Conservation (phyloP, 2,888 invertebrate species). For the Colostygia pectinataria region DNA sequence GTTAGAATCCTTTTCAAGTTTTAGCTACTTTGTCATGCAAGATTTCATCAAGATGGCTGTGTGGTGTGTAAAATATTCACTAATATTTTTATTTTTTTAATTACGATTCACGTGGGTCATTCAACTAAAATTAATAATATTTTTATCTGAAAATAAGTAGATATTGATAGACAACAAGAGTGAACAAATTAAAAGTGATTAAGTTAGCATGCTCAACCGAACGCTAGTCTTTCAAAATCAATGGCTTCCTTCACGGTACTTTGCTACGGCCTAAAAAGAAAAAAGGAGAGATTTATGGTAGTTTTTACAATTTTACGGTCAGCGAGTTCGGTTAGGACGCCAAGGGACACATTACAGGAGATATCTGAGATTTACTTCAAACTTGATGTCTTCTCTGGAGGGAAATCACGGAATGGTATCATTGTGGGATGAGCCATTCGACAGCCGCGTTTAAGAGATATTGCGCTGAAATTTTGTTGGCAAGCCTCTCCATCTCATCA, state of each 20-base stretch:
- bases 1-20: too few relatives aligned
- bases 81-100: too few relatives aligned
- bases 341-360: slow-evolving; percentile 75
- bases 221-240: slow-evolving; percentile 26
- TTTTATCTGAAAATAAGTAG: too few relatives aligned
- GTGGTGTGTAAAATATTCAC: too few relatives aligned
- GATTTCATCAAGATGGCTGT: too few relatives aligned
- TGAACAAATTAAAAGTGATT: background rate
- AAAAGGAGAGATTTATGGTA: slow-evolving; percentile 73
- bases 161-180: too few relatives aligned
- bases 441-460: slow-evolving; percentile 47
- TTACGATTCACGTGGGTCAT: too few relatives aligned
- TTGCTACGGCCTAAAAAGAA: slow-evolving; percentile 44
- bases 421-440: slow-evolving; percentile 61
- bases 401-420: slow-evolving; percentile 73
- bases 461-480: slow-evolving; percentile 39
- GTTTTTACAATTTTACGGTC: slow-evolving; percentile 82
- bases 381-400: slow-evolving; percentile 74
- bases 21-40: too few relatives aligned
- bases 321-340: slow-evolving; percentile 68
- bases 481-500: slow-evolving; percentile 29
- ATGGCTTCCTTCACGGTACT: slow-evolving; percentile 31
- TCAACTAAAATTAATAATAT: too few relatives aligned
- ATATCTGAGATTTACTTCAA: slow-evolving; percentile 79
- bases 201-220: slow-evolving; percentile 11